A percentile compares a stretch with the other conserved stretches of the same genome.
Conservation (phyloP, 2,888 invertebrate species). For the Cosmia pyralina region DNA sequence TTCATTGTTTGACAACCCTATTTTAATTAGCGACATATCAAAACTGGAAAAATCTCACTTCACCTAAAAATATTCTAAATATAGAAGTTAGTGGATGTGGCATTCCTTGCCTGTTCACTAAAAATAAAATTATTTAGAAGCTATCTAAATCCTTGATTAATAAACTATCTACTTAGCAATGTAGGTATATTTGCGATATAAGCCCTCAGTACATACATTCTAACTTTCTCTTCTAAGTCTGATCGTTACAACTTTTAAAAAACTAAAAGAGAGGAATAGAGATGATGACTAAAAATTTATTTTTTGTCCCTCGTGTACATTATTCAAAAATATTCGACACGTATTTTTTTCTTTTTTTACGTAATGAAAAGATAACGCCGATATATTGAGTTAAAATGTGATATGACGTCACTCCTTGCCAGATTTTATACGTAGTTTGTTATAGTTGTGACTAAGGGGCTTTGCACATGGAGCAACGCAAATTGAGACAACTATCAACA, state of each 20-base stretch:
- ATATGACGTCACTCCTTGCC: too few relatives aligned
- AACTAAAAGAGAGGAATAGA: constrained; percentile 3
- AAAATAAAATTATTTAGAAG: constrained; percentile 6
- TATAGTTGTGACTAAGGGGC: too few relatives aligned
- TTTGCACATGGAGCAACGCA: too few relatives aligned
- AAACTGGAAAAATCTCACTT: constrained; percentile 11
- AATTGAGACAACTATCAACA: too few relatives aligned
- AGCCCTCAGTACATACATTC: neutral
- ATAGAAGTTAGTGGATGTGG: constrained; percentile 13
- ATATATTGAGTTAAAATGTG: too few relatives aligned
- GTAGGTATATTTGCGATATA: neutral
- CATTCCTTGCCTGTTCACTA: neutral
- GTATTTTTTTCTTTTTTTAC: too few relatives aligned
- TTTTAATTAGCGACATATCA: constrained; percentile 35
- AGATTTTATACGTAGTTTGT: too few relatives aligned
- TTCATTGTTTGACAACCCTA: constrained; percentile 63
- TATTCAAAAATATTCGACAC: too few relatives aligned
- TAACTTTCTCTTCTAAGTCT: neutral
- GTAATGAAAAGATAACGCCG: too few relatives aligned
- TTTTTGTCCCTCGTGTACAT: too few relatives aligned
- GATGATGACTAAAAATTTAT: too few relatives aligned
- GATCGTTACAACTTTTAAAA: neutral
- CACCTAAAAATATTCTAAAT: constrained; percentile 1
- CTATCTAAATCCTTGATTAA: constrained; percentile 24
- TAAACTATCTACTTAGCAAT: constrained; percentile 29